Percentiles rank a stretch among this genome's conserved stretches.
These are phyloP conservation scores for Holothuria leucospilota DNA, from an alignment of 53 echinoderm and acorn worm genomes.

Conservation along the genomic window DNA sequence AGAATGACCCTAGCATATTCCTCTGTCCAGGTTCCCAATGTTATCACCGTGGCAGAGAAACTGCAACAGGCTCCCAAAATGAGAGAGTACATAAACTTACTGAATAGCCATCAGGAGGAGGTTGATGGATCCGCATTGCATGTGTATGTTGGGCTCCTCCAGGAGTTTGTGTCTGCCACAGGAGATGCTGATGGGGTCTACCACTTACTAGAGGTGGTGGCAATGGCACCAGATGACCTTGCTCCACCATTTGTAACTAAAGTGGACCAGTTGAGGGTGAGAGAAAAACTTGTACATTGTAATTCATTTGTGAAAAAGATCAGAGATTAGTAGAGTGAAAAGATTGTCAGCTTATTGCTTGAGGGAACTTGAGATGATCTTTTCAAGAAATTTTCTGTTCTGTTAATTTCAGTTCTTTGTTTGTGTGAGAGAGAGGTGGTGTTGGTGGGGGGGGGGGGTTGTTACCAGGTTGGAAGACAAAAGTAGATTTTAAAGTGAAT, in stretches of 20 bases:
- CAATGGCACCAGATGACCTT: constrained; percentile 69
- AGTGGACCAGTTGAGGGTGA: constrained; percentile 74
- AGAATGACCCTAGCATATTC: constrained; percentile 76
- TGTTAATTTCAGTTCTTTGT: no score
- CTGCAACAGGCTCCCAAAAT: constrained; percentile 64
- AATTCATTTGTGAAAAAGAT: no score
- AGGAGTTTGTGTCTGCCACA: constrained; percentile 73
- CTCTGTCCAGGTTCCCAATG: constrained; percentile 63
- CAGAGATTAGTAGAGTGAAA: no score
- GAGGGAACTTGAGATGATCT: no score
- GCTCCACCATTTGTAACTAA: constrained; percentile 71
- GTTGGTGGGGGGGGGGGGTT: no score
- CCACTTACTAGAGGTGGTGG: constrained; percentile 68
- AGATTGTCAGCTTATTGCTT: no score
- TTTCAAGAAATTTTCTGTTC: no score
- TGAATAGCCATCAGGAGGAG: constrained; percentile 51
- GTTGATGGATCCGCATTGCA: constrained; percentile 44
- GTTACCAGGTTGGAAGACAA: no score
- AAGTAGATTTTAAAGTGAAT: no score
- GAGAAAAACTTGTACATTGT: neutral
- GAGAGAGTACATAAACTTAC: constrained; percentile 57
- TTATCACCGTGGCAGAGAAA: constrained; percentile 58
- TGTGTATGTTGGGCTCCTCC: constrained; percentile 62
- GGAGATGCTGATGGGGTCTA: constrained; percentile 67
- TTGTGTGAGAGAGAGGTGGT: no score